phyloP scores from a whole-genome alignment of 92 coral and sea anemone species.

The Pocillopora meandrina region DNA sequence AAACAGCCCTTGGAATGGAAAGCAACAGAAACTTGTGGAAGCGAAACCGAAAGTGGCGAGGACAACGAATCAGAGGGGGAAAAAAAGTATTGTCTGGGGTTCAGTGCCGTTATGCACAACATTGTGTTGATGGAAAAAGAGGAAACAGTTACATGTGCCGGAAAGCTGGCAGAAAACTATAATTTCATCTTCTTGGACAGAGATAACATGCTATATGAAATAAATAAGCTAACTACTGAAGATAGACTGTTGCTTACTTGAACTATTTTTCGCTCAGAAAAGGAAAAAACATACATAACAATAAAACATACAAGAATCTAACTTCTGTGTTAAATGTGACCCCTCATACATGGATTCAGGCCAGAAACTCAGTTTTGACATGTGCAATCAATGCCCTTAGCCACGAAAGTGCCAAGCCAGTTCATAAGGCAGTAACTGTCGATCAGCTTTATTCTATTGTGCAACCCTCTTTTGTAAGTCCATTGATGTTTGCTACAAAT shows the following conservation, averaged over 20 bases:
- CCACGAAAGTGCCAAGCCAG: neutral
- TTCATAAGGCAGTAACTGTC: constrained; percentile 13
- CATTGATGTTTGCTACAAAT: constrained; percentile 29
- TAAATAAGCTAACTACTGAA: no score
- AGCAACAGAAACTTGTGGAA: neutral
- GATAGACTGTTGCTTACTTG: no score
- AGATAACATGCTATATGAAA: no score
- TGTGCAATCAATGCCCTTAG: constrained; percentile 10
- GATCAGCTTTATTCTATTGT: constrained; percentile 19
- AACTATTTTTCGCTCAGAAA: constrained; percentile 16
- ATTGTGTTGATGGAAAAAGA: constrained; percentile 14
- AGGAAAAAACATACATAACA: constrained; percentile 14
- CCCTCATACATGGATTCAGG: constrained; percentile 14
- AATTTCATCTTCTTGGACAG: no score
- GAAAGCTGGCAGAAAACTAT: no score
- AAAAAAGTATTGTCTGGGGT: constrained; percentile 7
- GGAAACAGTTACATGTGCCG: no score
- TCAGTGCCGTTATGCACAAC: constrained; percentile 21
- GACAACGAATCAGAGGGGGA: neutral
- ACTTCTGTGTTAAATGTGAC: constrained; percentile 13
- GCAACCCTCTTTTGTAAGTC: constrained; percentile 2
- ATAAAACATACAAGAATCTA: constrained; percentile 16
- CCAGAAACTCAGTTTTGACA: constrained; percentile 3
- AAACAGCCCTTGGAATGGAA: neutral
- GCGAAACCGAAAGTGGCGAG: constrained; percentile 21